Conservation (phyloP, 2,113 vertebrate species). For the Hippocampus guttulatus region DNA sequence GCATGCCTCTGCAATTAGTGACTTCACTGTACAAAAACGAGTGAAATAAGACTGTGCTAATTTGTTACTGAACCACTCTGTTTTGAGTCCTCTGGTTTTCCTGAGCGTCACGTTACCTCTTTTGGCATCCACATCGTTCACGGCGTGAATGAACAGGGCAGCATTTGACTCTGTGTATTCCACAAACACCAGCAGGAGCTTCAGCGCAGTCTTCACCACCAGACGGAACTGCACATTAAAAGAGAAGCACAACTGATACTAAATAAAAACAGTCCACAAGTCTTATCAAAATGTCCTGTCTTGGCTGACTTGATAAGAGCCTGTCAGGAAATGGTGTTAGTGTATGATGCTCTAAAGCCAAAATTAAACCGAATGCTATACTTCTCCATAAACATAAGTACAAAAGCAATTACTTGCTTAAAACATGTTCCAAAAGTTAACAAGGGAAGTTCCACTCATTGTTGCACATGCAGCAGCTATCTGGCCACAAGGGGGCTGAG, state of each 20-base stretch:
- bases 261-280: background rate
- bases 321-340: background rate
- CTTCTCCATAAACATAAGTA: background rate
- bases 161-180: conserved; percentile 90
- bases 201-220: conserved; percentile 94
- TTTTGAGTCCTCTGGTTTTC: background rate
- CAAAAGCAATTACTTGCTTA: background rate
- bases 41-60: background rate
- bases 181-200: conserved; percentile 94
- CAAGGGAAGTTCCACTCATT: background rate
- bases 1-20: background rate
- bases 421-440: background rate
- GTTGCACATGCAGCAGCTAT: background rate
- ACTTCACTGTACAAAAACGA: conserved; percentile 1
- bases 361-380: background rate
- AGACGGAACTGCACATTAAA: conserved; percentile 81
- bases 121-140: conserved; percentile 78
- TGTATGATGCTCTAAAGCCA: background rate
- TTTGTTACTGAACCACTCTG: background rate
- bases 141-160: conserved; percentile 79
- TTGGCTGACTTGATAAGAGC: conserved; percentile 40
- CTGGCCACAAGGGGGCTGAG: conserved; percentile 59
- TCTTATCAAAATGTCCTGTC: conserved; percentile 30
- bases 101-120: conserved; percentile 70
- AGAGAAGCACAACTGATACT: background rate